phyloP scores from a whole-genome alignment of 2,113 vertebrate species.

The Melospiza melodia region DNA sequence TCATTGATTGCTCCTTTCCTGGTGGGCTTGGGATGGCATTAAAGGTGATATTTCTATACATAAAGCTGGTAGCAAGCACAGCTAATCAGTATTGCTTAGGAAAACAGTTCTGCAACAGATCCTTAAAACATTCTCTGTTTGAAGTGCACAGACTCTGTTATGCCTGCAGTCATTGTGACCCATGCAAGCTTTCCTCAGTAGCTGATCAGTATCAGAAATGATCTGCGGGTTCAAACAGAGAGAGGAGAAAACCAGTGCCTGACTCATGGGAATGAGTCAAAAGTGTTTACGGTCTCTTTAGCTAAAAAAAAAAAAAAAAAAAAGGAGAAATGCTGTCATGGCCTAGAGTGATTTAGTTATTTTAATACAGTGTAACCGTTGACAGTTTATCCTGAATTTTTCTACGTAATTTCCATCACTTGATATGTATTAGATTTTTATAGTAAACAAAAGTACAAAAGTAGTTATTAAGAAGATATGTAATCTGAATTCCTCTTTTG shows the following conservation, averaged over 20 bases:
- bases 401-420: background rate
- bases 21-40: background rate
- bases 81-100: background rate
- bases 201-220: background rate
- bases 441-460: background rate
- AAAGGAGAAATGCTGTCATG: background rate
- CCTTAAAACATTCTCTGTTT: background rate
- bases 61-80: background rate
- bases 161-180: background rate
- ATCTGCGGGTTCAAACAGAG: background rate
- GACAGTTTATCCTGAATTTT: background rate
- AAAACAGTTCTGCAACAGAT: background rate
- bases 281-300: background rate
- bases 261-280: background rate
- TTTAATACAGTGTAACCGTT: background rate
- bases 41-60: background rate
- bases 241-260: rapidly evolving
- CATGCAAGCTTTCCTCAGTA: background rate
- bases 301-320: background rate
- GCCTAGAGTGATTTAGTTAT: background rate
- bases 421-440: background rate
- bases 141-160: background rate
- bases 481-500: background rate
- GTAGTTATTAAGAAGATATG: background rate
- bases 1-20: background rate